Percentiles rank a stretch among this genome's conserved stretches.
These are phyloP conservation scores for Drosophila bifasciata DNA, from an alignment of 1,140 invertebrate species.

Conservation along the genomic window DNA sequence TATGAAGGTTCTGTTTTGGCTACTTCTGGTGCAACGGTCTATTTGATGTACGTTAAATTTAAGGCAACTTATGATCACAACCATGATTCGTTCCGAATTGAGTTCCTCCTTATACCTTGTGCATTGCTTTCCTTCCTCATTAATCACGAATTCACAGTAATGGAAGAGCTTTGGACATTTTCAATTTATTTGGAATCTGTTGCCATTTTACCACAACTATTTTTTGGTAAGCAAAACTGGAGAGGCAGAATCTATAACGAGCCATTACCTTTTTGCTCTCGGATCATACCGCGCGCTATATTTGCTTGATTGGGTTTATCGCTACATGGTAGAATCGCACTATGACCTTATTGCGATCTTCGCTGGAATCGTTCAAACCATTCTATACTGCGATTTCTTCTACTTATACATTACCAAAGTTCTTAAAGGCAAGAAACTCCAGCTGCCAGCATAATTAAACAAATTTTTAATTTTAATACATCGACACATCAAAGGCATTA, in stretches of 20 bases:
- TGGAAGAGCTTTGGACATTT: slow-evolving; percentile 99
- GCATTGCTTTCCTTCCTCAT: slow-evolving; percentile 94
- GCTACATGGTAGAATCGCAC: slow-evolving; percentile 96
- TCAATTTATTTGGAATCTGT: slow-evolving; percentile 99
- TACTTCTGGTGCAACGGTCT: slow-evolving; percentile 95
- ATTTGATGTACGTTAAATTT: slow-evolving; percentile 98
- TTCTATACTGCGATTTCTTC: slow-evolving; percentile 99
- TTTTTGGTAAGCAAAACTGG: slow-evolving; percentile 99
- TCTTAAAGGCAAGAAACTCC: slow-evolving; percentile 97
- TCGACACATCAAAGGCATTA: no score
- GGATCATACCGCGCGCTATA: slow-evolving; percentile 98
- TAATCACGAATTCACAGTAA: slow-evolving; percentile 96
- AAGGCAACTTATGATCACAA: slow-evolving; percentile 99
- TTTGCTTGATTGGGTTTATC: slow-evolving; percentile 99
- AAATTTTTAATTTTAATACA: no score
- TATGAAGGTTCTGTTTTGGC: slow-evolving; percentile 99
- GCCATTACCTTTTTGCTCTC: slow-evolving; percentile 99
- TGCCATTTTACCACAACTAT: slow-evolving; percentile 98
- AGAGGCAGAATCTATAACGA: slow-evolving; percentile 99
- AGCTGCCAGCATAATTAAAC: slow-evolving; percentile 93
- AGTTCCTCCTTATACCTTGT: slow-evolving; percentile 96
- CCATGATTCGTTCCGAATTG: slow-evolving; percentile 99
- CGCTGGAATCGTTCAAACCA: slow-evolving; percentile 97
- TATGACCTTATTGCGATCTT: slow-evolving; percentile 98
- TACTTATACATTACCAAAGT: slow-evolving; percentile 99